Conservation (phyloP, 1,140 invertebrate species). For the Drosophila seguyi region DNA sequence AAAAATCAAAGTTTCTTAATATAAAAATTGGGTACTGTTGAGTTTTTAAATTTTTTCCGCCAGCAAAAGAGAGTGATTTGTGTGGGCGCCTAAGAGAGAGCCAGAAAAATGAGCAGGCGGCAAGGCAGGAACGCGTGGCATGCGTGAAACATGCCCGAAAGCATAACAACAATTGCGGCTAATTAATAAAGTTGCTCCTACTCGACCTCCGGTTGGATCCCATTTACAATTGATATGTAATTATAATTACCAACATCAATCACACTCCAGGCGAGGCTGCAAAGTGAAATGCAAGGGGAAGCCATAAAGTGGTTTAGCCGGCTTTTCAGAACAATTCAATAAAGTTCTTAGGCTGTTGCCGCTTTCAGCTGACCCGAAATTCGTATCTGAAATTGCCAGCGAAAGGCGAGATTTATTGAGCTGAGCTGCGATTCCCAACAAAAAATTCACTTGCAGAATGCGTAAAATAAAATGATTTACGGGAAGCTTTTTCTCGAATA, state of each 20-base stretch:
- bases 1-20: too few relatives aligned
- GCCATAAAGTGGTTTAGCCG: slow-evolving; percentile 27
- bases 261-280: background rate
- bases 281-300: background rate
- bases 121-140: too few relatives aligned
- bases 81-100: slow-evolving; percentile 9
- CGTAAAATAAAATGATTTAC: slow-evolving; percentile 12
- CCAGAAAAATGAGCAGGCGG: slow-evolving; percentile 1
- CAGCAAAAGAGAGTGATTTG: slow-evolving; percentile 1
- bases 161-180: slow-evolving; percentile 47
- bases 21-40: background rate
- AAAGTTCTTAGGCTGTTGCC: background rate
- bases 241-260: slow-evolving; percentile 41
- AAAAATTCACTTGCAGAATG: slow-evolving; percentile 17
- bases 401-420: slow-evolving; percentile 30
- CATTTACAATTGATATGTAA: slow-evolving; percentile 43
- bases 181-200: slow-evolving; percentile 47
- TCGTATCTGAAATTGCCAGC: slow-evolving; percentile 5
- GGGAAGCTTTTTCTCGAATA: slow-evolving; percentile 1
- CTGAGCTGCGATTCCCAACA: background rate
- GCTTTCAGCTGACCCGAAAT: slow-evolving; percentile 25
- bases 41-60: background rate
- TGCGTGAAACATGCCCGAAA: slow-evolving; percentile 30
- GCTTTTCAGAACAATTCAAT: slow-evolving; percentile 32
- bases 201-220: slow-evolving; percentile 22